These are phyloP conservation scores for Colius striatus DNA, from an alignment of 2,113 vertebrate genomes.

Conservation along the genomic window DNA sequence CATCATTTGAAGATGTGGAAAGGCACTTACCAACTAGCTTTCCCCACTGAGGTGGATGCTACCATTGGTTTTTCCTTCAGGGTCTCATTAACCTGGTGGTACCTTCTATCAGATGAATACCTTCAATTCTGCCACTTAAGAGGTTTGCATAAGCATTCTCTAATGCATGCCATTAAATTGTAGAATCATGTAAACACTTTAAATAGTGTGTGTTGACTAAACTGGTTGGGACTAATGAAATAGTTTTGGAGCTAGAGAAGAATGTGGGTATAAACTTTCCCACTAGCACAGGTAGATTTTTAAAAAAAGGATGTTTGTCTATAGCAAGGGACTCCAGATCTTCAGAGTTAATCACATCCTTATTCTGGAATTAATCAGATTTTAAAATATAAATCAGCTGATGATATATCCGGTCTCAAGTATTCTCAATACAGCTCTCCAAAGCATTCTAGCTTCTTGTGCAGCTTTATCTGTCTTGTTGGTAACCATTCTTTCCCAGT, in stretches of 20 bases:
- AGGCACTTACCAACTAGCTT: background rate
- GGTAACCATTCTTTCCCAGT: background rate
- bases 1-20: background rate
- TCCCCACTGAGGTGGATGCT: background rate
- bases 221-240: background rate
- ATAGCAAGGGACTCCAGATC: background rate
- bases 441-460: background rate
- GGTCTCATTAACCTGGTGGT: background rate
- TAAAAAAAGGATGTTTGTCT: background rate
- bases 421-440: background rate
- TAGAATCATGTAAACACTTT: background rate
- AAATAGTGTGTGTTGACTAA: background rate
- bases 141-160: background rate
- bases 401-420: background rate
- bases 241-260: background rate
- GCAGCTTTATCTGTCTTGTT: background rate
- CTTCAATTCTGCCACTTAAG: background rate
- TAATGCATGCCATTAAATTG: background rate
- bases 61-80: background rate
- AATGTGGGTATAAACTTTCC: background rate
- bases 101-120: background rate
- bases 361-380: background rate
- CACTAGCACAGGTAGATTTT: background rate
- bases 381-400: background rate
- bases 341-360: background rate